Evolutionary conservation across 2,113 vertebrate species (phyloP).

Genomic region (Marmota flaviventris): DNA sequence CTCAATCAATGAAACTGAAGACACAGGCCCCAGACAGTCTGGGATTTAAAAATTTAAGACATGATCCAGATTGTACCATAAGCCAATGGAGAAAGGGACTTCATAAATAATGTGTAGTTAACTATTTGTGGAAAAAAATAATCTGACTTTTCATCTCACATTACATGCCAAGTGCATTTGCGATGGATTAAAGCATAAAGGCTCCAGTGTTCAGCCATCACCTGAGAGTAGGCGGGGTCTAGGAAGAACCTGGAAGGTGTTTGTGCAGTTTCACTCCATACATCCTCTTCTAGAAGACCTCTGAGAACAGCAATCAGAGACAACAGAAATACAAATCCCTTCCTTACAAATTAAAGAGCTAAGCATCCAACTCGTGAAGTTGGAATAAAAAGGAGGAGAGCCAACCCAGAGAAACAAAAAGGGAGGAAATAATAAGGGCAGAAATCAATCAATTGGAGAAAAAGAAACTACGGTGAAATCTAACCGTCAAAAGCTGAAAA

Average conservation of each 20-base stretch:
- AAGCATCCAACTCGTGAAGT: background rate
- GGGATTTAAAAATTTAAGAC: background rate
- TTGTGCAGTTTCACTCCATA: background rate
- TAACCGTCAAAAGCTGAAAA: background rate
- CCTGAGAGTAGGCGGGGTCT: background rate
- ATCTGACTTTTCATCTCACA: background rate
- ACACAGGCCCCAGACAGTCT: background rate
- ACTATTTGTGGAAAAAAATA: background rate
- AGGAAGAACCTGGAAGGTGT: background rate
- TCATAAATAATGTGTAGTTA: background rate
- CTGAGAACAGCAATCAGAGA: background rate
- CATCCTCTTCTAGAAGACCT: background rate
- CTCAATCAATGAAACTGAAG: conserved; percentile 7
- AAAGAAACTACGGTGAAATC: background rate
- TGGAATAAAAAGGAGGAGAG: background rate
- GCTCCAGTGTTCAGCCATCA: background rate
- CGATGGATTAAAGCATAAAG: background rate
- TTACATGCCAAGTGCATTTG: background rate
- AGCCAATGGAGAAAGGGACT: background rate
- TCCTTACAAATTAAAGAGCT: background rate
- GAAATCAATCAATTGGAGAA: background rate
- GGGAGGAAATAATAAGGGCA: background rate
- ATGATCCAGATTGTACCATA: background rate
- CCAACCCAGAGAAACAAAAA: background rate
- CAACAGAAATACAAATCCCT: background rate